phyloP scores from a whole-genome alignment of 2,797 vertebrate species.

The Orestias chungarensis region DNA sequence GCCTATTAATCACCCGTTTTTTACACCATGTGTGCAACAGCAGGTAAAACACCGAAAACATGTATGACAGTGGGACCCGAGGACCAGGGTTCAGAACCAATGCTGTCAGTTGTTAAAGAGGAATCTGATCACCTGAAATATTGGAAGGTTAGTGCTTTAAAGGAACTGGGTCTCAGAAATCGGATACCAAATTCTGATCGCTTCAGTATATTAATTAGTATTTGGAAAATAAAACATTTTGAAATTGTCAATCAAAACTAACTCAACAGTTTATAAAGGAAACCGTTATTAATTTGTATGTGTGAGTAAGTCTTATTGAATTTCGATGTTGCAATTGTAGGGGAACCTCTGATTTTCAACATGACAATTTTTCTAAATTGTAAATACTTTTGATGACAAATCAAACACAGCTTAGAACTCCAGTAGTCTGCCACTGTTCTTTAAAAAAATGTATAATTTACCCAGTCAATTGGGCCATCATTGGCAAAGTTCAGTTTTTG shows the following conservation, averaged over 20 bases:
- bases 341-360: background rate
- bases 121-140: background rate
- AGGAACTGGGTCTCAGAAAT: background rate
- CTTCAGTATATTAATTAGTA: background rate
- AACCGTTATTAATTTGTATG: background rate
- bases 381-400: background rate
- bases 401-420: background rate
- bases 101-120: background rate
- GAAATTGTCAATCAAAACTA: background rate
- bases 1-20: no score
- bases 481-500: slow-evolving; percentile 40
- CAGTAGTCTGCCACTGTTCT: background rate
- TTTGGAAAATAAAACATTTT: background rate
- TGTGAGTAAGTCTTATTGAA: background rate
- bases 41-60: no score
- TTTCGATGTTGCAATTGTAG: background rate
- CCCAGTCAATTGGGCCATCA: background rate
- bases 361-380: background rate
- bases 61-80: no score
- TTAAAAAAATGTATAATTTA: background rate
- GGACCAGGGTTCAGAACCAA: no score
- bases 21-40: no score
- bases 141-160: background rate
- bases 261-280: background rate
- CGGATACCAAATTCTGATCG: background rate